phyloP scores from a whole-genome alignment of 2,113 vertebrate species.

The Halcyon malimbica region DNA sequence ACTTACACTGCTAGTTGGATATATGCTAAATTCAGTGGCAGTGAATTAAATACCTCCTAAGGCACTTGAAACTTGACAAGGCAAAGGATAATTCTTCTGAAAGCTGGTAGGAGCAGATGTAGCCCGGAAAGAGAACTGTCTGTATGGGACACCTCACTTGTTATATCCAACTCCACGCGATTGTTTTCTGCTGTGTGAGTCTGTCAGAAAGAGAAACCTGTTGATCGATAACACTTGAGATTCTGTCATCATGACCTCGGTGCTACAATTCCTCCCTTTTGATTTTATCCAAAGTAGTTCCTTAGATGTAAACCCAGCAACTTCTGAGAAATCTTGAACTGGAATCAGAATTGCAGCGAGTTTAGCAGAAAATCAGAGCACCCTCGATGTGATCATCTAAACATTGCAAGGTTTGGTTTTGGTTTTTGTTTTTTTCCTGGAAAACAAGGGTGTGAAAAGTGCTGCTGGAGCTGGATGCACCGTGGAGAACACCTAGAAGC shows the following conservation, averaged over 20 bases:
- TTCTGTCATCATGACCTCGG: neutral
- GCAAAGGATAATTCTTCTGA: constrained; percentile 51
- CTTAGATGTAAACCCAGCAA: neutral
- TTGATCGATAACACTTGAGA: neutral
- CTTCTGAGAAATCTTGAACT: neutral
- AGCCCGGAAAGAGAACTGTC: constrained; percentile 8
- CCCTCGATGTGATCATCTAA: neutral
- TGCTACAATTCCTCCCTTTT: neutral
- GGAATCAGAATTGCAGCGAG: neutral
- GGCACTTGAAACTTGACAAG: constrained; percentile 44
- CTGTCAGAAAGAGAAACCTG: constrained; percentile 1
- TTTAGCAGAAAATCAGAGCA: neutral
- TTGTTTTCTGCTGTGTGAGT: neutral
- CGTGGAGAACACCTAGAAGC: neutral
- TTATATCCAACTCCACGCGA: neutral
- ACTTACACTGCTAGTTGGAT: neutral
- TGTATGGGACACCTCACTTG: neutral
- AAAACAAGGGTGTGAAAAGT: neutral
- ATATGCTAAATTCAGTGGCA: constrained; percentile 22
- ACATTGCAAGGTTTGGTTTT: neutral
- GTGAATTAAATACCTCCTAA: constrained; percentile 48
- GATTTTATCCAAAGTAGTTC: neutral
- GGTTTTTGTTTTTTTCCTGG: neutral
- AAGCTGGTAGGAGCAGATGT: constrained; percentile 38
- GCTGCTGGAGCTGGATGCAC: neutral